Percentiles rank a stretch among this genome's conserved stretches.
These are phyloP conservation scores for Sycophila sp. DNA, from an alignment of 1,140 invertebrate genomes.

Conservation along the genomic window DNA sequence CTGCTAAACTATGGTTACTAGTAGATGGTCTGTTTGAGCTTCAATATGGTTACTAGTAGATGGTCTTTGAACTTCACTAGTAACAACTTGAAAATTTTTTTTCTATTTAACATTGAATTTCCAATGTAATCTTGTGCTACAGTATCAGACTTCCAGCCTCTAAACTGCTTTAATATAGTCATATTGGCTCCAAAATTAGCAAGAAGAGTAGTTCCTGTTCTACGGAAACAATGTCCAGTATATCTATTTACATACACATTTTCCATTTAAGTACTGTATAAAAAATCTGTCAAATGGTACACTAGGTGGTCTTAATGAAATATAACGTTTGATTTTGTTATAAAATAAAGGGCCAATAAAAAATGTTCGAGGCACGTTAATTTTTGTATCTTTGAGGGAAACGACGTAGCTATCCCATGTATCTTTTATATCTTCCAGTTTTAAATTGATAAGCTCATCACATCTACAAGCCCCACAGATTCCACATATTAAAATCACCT, in stretches of 20 bases:
- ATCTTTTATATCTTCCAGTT: constrained; percentile 39
- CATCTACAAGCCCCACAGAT: constrained; percentile 34
- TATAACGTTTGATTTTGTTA: constrained; percentile 39
- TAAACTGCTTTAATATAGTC: constrained; percentile 17
- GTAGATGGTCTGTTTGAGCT: not conserved
- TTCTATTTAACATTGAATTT: constrained; percentile 25
- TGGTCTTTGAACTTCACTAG: too few species aligned
- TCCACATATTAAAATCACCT: constrained; percentile 4
- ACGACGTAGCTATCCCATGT: constrained; percentile 32
- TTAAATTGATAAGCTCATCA: constrained; percentile 38
- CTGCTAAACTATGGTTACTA: not conserved
- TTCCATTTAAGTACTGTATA: constrained; percentile 41
- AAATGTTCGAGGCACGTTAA: constrained; percentile 32
- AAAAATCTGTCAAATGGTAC: constrained; percentile 38
- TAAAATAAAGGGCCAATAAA: constrained; percentile 32
- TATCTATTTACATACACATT: constrained; percentile 29
- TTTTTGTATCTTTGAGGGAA: constrained; percentile 33
- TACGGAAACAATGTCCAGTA: not conserved
- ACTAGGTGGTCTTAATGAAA: constrained; percentile 38
- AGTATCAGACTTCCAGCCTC: constrained; percentile 29
- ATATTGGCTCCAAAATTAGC: constrained; percentile 34
- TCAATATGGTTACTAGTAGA: too few species aligned
- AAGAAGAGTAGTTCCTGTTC: not conserved
- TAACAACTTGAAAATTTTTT: constrained; percentile 31
- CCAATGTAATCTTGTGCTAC: constrained; percentile 33